Evolutionary conservation across 2,888 invertebrate species (phyloP).

Genomic region (Lepidochitona cinerea): DNA sequence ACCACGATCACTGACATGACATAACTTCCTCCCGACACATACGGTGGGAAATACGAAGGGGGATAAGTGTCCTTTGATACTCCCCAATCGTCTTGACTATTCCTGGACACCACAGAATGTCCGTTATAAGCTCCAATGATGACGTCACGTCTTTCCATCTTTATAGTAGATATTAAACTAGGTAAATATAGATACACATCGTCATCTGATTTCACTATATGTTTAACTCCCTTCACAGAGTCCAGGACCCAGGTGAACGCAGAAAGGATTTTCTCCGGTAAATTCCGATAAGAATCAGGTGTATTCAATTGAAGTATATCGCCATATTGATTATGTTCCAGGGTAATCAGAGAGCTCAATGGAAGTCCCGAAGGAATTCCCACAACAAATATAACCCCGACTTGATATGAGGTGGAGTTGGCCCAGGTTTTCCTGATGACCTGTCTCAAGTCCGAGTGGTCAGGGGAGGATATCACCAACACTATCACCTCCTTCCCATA

Average conservation of each 20-base stretch:
- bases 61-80: conserved; percentile 31
- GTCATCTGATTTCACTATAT: conserved; percentile 44
- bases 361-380: conserved; percentile 19
- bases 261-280: conserved; percentile 34
- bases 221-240: conserved; percentile 12
- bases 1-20: conserved; percentile 29
- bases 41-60: conserved; percentile 28
- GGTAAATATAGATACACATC: conserved; percentile 38
- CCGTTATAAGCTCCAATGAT: conserved; percentile 36
- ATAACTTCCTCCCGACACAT: conserved; percentile 39
- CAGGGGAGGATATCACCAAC: conserved; percentile 32
- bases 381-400: conserved; percentile 28
- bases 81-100: conserved; percentile 36
- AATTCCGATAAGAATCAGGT: conserved; percentile 33
- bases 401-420: conserved; percentile 7
- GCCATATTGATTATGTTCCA: conserved; percentile 27
- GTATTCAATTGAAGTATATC: conserved; percentile 36
- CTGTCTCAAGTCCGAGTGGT: conserved; percentile 30
- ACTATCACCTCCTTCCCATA: conserved; percentile 12
- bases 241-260: conserved; percentile 31
- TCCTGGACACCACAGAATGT: conserved; percentile 31
- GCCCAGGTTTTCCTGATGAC: conserved; percentile 36
- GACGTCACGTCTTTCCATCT: conserved; percentile 16
- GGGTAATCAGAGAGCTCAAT: conserved; percentile 30
- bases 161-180: conserved; percentile 26